These are phyloP conservation scores for Andrena hattorfiana DNA, from an alignment of 2,888 invertebrate species.

Conservation along the genomic window DNA sequence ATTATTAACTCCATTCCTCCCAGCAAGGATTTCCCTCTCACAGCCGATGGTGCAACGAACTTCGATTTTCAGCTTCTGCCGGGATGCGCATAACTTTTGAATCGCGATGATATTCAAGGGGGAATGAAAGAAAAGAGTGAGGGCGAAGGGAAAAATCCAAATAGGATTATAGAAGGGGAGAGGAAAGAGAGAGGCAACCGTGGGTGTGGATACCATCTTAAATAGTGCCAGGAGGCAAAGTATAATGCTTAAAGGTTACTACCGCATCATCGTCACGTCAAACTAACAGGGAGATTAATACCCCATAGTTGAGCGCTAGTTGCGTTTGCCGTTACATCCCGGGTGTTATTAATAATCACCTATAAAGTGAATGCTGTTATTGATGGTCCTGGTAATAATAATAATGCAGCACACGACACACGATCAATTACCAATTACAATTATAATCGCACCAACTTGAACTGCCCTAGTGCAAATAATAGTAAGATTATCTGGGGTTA, in stretches of 20 bases:
- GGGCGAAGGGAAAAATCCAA: slow-evolving; percentile 22
- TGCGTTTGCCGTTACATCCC: slow-evolving; percentile 59
- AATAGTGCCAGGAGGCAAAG: slow-evolving; percentile 60
- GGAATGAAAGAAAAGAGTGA: neutral
- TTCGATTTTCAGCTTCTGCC: slow-evolving; percentile 18
- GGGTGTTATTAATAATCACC: slow-evolving; percentile 48
- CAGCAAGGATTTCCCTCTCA: neutral
- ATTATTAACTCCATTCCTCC: neutral
- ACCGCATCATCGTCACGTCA: slow-evolving; percentile 76
- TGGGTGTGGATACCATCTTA: slow-evolving; percentile 65
- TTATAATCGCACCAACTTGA: slow-evolving; percentile 3
- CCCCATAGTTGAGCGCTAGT: slow-evolving; percentile 77
- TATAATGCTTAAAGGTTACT: slow-evolving; percentile 75
- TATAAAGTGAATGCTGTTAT: slow-evolving; percentile 44
- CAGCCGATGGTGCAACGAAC: slow-evolving; percentile 17
- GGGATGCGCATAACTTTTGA: slow-evolving; percentile 37
- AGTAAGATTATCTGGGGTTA: neutral
- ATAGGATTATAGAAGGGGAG: slow-evolving; percentile 43
- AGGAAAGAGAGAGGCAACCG: slow-evolving; percentile 46
- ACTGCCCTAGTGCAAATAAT: neutral
- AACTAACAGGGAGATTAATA: slow-evolving; percentile 75
- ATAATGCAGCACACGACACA: slow-evolving; percentile 7
- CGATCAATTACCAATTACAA: slow-evolving; percentile 52
- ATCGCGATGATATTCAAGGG: slow-evolving; percentile 23
- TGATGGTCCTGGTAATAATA: slow-evolving; percentile 40